These are phyloP conservation scores for Chunga burmeisteri DNA, from an alignment of 2,113 vertebrate genomes.

Conservation along the genomic window DNA sequence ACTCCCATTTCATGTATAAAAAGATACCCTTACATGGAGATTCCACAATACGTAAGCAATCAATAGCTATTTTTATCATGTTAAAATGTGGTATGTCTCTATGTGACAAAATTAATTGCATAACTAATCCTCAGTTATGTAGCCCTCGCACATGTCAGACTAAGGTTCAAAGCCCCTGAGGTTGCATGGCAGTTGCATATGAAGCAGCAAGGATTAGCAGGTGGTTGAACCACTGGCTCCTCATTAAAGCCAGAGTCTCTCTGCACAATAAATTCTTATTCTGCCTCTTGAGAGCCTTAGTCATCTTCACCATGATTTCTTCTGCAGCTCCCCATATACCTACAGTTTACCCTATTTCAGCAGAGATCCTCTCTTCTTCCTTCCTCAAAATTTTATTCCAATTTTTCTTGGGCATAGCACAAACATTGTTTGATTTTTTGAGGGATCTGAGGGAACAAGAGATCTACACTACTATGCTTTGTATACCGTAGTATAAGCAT, in stretches of 20 bases:
- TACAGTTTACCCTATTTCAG: neutral
- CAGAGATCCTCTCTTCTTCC: neutral
- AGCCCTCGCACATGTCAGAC: fast-evolving
- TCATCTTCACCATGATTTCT: neutral
- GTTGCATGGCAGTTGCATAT: neutral
- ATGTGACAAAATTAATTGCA: neutral
- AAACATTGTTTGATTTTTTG: neutral
- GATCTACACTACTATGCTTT: neutral
- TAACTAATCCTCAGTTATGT: neutral
- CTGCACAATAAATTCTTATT: neutral
- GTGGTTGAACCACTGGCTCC: neutral
- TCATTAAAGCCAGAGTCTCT: neutral
- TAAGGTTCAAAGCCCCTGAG: neutral
- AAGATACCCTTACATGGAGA: neutral
- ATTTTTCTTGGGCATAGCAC: neutral
- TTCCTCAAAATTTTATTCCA: neutral
- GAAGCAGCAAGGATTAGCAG: neutral
- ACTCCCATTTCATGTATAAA: neutral
- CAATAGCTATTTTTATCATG: neutral
- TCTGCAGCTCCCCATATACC: neutral
- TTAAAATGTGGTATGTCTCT: neutral
- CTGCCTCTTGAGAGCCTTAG: neutral
- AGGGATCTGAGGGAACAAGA: neutral
- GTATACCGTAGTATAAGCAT: neutral
- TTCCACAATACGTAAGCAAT: neutral